These are phyloP conservation scores for Conus ventricosus DNA, from an alignment of 1,140 invertebrate species.

Conservation along the genomic window DNA sequence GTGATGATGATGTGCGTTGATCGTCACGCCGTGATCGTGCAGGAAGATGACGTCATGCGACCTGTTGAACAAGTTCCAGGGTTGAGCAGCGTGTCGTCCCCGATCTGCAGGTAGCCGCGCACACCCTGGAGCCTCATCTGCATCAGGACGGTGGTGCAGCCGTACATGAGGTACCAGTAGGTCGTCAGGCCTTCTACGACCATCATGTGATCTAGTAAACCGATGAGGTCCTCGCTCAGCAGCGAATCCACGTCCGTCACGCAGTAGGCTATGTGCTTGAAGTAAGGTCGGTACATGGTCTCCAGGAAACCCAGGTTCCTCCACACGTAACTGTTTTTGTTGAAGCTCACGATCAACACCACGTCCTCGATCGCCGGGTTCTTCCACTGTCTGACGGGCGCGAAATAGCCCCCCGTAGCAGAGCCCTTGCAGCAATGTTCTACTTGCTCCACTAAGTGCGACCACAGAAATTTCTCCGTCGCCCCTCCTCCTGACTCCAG, in stretches of 20 bases:
- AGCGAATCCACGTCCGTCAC: slow-evolving; percentile 11
- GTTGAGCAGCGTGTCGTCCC: neutral
- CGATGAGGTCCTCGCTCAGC: neutral
- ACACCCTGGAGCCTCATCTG: neutral
- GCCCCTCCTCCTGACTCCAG: neutral
- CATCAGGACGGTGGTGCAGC: slow-evolving; percentile 16
- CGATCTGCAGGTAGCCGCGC: neutral
- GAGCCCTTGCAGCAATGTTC: neutral
- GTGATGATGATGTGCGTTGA: neutral
- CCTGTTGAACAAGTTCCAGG: neutral
- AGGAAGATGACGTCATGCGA: neutral
- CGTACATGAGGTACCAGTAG: slow-evolving; percentile 25
- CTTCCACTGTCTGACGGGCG: neutral
- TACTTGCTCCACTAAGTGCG: neutral
- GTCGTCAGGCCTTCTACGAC: slow-evolving; percentile 7
- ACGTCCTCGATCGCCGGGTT: neutral
- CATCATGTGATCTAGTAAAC: neutral
- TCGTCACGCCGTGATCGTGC: neutral
- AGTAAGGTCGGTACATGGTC: slow-evolving; percentile 18
- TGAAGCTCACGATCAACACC: slow-evolving; percentile 24
- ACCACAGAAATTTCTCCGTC: neutral
- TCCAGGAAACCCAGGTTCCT: slow-evolving; percentile 13
- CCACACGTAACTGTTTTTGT: slow-evolving; percentile 7
- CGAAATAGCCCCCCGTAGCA: neutral
- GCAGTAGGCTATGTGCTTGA: slow-evolving; percentile 26